Conservation (phyloP, 2,888 invertebrate genomes). For the Chloroclystis v-ata region DNA sequence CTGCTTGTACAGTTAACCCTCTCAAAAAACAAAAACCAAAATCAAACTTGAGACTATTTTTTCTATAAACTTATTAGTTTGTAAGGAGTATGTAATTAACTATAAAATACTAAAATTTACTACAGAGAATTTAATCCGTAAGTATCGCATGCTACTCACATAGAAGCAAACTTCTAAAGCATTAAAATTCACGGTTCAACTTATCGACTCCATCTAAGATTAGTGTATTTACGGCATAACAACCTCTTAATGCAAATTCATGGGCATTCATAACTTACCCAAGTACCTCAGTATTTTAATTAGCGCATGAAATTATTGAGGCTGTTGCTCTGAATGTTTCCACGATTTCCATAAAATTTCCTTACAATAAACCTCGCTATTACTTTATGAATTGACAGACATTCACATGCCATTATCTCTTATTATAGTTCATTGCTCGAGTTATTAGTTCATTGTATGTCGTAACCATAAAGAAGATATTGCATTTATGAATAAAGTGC, state of each 20-base stretch:
- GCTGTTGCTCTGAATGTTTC: neutral
- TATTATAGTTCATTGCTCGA: neutral
- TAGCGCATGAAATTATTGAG: slow-evolving; percentile 5
- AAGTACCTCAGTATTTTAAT: slow-evolving; percentile 11
- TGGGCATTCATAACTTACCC: slow-evolving; percentile 7
- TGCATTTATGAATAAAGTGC: slow-evolving; percentile 7
- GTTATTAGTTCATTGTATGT: slow-evolving; percentile 1
- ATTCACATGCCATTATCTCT: neutral
- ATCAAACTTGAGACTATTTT: no score
- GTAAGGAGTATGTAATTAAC: no score
- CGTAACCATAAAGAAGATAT: neutral
- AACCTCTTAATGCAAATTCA: slow-evolving; percentile 7
- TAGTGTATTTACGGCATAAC: slow-evolving; percentile 8
- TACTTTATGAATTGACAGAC: neutral
- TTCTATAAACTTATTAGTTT: no score
- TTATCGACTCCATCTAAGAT: slow-evolving; percentile 7
- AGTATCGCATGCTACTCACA: no score
- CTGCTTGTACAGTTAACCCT: no score
- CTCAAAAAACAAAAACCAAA: no score
- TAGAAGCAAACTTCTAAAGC: neutral
- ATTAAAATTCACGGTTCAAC: slow-evolving; percentile 1
- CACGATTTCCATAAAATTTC: neutral
- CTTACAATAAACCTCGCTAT: neutral
- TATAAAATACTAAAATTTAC: no score
- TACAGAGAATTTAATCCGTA: no score